Percentiles rank a stretch among this genome's conserved stretches.
These are phyloP conservation scores for Cichladusa arquata DNA, from an alignment of 2,113 vertebrate species.

Conservation along the genomic window DNA sequence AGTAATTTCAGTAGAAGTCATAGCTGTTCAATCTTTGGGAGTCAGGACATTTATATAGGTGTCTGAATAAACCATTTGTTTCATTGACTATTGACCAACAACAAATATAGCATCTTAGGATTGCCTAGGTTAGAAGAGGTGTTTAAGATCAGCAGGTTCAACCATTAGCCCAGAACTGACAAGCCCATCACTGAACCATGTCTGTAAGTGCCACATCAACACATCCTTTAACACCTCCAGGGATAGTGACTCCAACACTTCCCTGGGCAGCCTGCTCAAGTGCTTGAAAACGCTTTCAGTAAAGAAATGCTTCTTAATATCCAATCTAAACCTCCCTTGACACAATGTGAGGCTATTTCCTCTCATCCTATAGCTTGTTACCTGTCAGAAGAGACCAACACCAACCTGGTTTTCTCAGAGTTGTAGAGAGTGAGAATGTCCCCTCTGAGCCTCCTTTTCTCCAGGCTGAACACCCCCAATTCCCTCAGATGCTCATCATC, in stretches of 20 bases:
- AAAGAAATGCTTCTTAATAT: background rate
- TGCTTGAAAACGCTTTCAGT: accelerated
- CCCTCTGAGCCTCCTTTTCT: background rate
- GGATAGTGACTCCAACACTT: background rate
- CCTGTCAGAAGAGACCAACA: background rate
- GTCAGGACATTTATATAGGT: background rate
- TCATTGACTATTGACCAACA: background rate
- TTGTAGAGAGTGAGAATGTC: accelerated
- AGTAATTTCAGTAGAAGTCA: background rate
- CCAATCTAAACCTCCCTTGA: background rate
- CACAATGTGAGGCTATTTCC: background rate
- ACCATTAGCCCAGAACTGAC: background rate
- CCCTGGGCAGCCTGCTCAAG: background rate
- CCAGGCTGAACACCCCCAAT: background rate
- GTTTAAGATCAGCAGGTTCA: background rate
- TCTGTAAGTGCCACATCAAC: accelerated
- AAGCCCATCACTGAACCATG: background rate
- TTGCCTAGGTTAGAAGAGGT: background rate
- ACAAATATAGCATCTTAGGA: background rate
- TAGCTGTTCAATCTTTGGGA: background rate
- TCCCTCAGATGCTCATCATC: background rate
- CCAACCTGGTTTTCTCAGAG: accelerated
- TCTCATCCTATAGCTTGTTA: background rate
- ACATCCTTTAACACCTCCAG: background rate
- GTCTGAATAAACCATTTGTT: background rate